Percentiles rank a stretch among this genome's conserved stretches.
Evolutionary conservation across 2,888 invertebrate species (phyloP).

Genomic region (Bimastos eiseni): DNA sequence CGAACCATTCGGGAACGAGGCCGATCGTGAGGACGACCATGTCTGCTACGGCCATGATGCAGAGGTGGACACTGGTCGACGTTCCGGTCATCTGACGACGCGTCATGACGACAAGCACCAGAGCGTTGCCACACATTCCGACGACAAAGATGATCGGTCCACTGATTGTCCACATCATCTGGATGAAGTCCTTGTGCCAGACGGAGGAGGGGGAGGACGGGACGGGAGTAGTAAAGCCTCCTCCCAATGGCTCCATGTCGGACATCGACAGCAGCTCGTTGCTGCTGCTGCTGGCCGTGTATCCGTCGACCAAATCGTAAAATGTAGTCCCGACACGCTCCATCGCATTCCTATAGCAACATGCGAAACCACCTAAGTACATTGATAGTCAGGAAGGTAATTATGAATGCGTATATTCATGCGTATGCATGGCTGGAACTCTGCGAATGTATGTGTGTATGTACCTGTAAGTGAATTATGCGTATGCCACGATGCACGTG

Average conservation of each 20-base stretch:
- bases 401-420: too few species aligned
- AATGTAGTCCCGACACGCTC: background rate
- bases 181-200: background rate
- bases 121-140: conserved; percentile 44
- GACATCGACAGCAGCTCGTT: background rate
- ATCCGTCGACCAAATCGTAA: background rate
- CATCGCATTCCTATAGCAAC: background rate
- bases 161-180: conserved; percentile 40
- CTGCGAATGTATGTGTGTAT: too few species aligned
- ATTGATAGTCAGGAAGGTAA: too few species aligned
- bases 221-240: background rate
- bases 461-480: too few species aligned
- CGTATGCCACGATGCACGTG: too few species aligned
- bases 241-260: too few species aligned
- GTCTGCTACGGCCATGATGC: conserved; percentile 45
- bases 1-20: conserved; percentile 47
- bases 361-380: too few species aligned
- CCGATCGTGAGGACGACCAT: conserved; percentile 43
- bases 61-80: conserved; percentile 45
- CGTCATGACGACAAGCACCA: conserved; percentile 44
- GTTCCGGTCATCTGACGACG: conserved; percentile 42
- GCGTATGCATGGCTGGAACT: too few species aligned
- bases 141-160: conserved; percentile 44
- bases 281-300: background rate
- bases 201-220: background rate